Evolutionary conservation across 2,888 invertebrate genomes (phyloP), one percentile per base, ranked within the genome.

Genomic region (Drosophila leonis): DNA sequence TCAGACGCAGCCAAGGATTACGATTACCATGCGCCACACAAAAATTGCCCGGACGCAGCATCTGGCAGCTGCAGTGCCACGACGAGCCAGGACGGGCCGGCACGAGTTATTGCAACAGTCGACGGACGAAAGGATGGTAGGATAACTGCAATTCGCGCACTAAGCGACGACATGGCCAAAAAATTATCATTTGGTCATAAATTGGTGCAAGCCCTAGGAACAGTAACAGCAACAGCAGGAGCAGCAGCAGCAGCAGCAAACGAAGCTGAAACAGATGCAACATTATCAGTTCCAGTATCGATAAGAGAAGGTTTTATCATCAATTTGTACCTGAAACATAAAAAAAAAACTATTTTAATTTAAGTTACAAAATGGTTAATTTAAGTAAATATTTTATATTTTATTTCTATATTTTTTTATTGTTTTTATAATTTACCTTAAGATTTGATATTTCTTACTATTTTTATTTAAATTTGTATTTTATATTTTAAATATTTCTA

Each of bases 111-210:
- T 78, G 78, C 80, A 75, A 49, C 46, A 66, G 41, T 60, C 49
- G 70, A 42, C 64, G 12, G n/a, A 18, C n/a, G 6, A 18, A 12
- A 5, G 46, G 8, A 10, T 13, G 10, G 5, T 10, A 4, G 48
- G 24, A 35, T 10, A 68, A 66, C 73, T 69, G 82, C 78, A 76
- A 82, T 84, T 84, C 87, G 62, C 82, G 71, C 75, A 37, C 61
- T 68, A 56, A 67, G 72, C 74, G 76, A 71, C 66, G 82, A 82
- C 85, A 76, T 71, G 86, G 69, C 78, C 73, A 71, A 68, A 61
- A 84, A 75, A 84, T 85, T 77, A 80, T 75, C 81, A 81, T 75
- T 77, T 72, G 70, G 35, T 71, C 71, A 81, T 88, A 86, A 86
- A 88, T 88, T 79, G 80, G 78, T 42, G 39, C 80, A 79, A 65